Evolutionary conservation across 2,888 invertebrate species (phyloP), one percentile per base, ranked within the genome.

Genomic region (Hirudinaria manillensis): DNA sequence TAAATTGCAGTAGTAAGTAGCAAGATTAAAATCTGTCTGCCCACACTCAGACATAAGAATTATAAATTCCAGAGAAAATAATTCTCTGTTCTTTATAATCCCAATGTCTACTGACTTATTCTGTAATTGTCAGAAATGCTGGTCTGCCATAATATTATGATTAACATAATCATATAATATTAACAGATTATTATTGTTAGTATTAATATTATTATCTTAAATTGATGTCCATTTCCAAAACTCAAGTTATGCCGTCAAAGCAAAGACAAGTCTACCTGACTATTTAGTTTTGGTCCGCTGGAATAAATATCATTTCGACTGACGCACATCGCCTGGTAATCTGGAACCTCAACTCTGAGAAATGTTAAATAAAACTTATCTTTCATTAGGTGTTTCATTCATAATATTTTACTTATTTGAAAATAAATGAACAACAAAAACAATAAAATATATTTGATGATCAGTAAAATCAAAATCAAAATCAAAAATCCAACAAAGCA

Each of bases 311-410:
- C 27, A 19, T 61, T 24, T 77, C 76, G 76, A 21, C 74, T 78
- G 55, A 78, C 75, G 78, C 82, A 82, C 21, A 80, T 75, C 10
- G 78, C 80, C 72, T 81, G 82, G 74, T 79, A 81, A 72, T 82
- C 81, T 51, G 76, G 79, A n/a, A 82, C 70, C n/a, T 77, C 75
- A 13, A 80, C 68, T 74, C 81, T 81, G 78, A 70, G 77, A 76
- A n/a, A n/a, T 51, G 51, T 56, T 45, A 27, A n/a, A 36, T 24
- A n/a, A n/a, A n/a, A 10, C n/a, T 71, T 27, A 29, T 16, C 24
- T 29, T 24, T 19, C 21, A 29, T n/a, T 34, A 68, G 24, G n/a
- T n/a, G n/a, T 53, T 27, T 67, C 3, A 56, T 2, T 24, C 3
- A 61, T 34, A 19, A 36, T 65, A 27, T 32, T 34, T 34, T 27